Percentiles rank a stretch among this genome's conserved stretches.
Conservation (phyloP, 2,113 vertebrate species). For the Salvelinus sp. region DNA sequence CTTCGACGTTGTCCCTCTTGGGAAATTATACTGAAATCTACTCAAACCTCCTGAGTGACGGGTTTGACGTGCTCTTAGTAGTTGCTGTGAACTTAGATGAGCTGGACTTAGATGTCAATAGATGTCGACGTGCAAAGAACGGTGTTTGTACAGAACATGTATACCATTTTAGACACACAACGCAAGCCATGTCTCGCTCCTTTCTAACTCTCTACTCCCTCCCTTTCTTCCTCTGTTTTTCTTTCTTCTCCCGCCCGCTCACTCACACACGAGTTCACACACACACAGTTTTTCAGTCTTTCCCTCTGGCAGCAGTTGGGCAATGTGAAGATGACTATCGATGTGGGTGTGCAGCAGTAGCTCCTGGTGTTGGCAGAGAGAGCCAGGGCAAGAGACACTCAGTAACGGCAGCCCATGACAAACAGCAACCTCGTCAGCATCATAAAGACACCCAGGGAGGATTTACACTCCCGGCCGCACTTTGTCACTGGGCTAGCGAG, state of each 20-base stretch:
- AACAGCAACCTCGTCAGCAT: constrained; percentile 36
- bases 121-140: no score
- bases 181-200: background rate
- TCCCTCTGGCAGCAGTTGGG: background rate
- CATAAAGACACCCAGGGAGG: constrained; percentile 37
- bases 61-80: no score
- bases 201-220: background rate
- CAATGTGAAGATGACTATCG: constrained; percentile 35
- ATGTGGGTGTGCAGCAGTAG: constrained; percentile 22
- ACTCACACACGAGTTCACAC: background rate
- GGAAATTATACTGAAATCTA: no score
- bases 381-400: background rate
- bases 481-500: constrained; percentile 24
- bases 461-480: constrained; percentile 36
- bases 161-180: no score
- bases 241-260: background rate
- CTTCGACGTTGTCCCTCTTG: no score
- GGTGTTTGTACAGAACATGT: no score
- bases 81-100: no score
- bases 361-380: constrained; percentile 13
- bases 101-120: no score
- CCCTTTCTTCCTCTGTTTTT: background rate
- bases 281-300: background rate
- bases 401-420: constrained; percentile 36
- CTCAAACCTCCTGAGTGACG: no score